Percentiles rank a stretch among this genome's conserved stretches.
Conservation (phyloP, 2,113 vertebrate genomes). For the Catharus minimus region DNA sequence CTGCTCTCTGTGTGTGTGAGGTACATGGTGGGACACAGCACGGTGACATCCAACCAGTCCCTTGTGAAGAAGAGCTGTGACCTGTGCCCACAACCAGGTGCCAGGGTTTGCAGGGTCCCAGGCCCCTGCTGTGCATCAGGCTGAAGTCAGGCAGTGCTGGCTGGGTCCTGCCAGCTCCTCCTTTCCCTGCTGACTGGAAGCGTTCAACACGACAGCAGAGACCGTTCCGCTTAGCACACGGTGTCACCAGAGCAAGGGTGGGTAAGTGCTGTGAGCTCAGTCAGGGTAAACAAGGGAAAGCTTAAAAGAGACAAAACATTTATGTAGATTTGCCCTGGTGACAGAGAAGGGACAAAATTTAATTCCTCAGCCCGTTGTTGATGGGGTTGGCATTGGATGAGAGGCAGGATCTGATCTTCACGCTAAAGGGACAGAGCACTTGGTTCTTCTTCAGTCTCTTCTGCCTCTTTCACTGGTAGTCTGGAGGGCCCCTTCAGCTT, state of each 20-base stretch:
- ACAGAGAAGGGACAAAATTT: background rate
- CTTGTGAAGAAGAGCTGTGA: background rate
- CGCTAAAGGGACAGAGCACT: background rate
- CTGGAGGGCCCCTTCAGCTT: background rate
- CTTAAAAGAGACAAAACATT: background rate
- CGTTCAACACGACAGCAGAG: fast-evolving
- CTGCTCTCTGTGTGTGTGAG: background rate
- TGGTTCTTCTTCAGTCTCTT: background rate
- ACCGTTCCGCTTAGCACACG: background rate
- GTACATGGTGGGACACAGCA: fast-evolving
- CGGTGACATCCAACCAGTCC: background rate
- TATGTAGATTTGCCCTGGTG: background rate
- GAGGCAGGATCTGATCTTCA: background rate
- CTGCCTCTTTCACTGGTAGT: background rate
- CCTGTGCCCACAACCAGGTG: background rate
- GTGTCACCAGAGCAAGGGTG: background rate
- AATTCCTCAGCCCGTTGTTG: background rate
- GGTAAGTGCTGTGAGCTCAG: background rate
- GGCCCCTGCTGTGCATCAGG: fast-evolving
- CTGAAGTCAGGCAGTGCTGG: background rate
- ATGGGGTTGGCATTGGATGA: background rate
- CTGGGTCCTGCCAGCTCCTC: background rate
- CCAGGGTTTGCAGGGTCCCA: background rate
- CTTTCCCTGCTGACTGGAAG: background rate
- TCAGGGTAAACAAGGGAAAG: background rate